Conservation (phyloP, 2,113 vertebrate genomes). For the Pelecanoides urinatrix region DNA sequence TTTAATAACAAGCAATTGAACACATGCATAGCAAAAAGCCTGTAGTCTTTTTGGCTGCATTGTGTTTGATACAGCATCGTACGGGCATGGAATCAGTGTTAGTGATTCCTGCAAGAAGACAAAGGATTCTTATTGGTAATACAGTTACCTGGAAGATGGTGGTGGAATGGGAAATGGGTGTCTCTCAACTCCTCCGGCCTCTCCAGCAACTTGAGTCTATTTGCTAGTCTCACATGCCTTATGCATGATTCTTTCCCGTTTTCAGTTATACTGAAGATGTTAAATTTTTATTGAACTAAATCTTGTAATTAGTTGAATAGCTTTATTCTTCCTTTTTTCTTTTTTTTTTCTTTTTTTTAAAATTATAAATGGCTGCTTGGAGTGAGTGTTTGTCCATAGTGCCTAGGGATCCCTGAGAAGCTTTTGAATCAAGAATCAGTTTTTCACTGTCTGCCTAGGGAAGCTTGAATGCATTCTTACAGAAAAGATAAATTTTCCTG, state of each 20-base stretch:
- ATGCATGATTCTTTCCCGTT: neutral
- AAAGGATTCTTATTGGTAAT: neutral
- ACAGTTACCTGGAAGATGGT: neutral
- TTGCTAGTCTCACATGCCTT: neutral
- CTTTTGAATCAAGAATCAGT: neutral
- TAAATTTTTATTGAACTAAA: neutral
- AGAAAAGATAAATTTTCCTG: neutral
- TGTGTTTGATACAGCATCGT: neutral
- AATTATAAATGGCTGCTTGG: neutral
- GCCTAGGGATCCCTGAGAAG: neutral
- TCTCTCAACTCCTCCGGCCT: neutral
- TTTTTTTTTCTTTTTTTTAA: too few species aligned
- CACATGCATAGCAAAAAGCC: neutral
- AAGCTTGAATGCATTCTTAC: neutral
- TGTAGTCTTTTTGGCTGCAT: neutral
- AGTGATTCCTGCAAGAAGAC: neutral
- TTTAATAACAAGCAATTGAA: neutral
- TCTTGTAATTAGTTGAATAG: neutral
- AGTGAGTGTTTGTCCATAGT: neutral
- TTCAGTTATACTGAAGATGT: neutral
- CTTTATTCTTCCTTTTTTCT: neutral
- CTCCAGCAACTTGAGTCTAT: neutral
- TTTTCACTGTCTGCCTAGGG: neutral
- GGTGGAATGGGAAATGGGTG: neutral
- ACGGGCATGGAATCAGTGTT: neutral